Evolutionary conservation across 2,113 vertebrate species (phyloP), one percentile per base, ranked within the genome.

Genomic region (Perognathus longimembris): DNA sequence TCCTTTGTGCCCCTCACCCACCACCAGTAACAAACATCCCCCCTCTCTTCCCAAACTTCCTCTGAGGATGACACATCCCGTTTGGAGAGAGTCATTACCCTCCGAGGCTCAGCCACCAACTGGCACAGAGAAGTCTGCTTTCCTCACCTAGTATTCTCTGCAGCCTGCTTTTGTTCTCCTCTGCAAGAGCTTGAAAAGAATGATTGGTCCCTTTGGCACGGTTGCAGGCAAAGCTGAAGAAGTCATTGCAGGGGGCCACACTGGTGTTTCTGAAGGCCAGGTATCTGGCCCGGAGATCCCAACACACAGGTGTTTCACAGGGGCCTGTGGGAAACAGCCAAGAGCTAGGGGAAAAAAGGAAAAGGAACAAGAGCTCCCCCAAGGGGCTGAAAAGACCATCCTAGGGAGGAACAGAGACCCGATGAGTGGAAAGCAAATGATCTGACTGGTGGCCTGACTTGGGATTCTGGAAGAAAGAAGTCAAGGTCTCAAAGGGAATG

Each of bases 201-300:
- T 94, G 91, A 10, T 42, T 66, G 21, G 22, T 91, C 88, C 59
- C 85, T 10, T 36, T 89, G 69, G 93, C 71, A n/a, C n/a, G n/a
- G n/a, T n/a, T n/a, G n/a, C n/a, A 98, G 63, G 92, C 94, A 6
- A 98, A 98, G 36, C 88, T 92, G 96, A 97, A 98, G 97, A 98
- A 98, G 92, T 98, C 95, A 5, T 96, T 93, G 93, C 98, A 98
- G 70, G 98, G 98, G 40, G 91, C 92, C 64, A 85, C 88, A 12
- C 75, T 97, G 45, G 74, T 88, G 93, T 98, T 98, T 59, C 97
- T 95, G n/a, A 96, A 97, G 63, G 96, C 94, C 95, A 96, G 71
- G 79, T 98, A 77, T 22, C 54, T 92, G 18, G 81, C 40, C 95
- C 96, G 42, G 15, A 98, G 93, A 7, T 82, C 82, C 91, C 96